A percentile compares a stretch with the other conserved stretches of the same genome.
Conservation (phyloP, 2,797 vertebrate genomes). For the Scolopax rusticola region DNA sequence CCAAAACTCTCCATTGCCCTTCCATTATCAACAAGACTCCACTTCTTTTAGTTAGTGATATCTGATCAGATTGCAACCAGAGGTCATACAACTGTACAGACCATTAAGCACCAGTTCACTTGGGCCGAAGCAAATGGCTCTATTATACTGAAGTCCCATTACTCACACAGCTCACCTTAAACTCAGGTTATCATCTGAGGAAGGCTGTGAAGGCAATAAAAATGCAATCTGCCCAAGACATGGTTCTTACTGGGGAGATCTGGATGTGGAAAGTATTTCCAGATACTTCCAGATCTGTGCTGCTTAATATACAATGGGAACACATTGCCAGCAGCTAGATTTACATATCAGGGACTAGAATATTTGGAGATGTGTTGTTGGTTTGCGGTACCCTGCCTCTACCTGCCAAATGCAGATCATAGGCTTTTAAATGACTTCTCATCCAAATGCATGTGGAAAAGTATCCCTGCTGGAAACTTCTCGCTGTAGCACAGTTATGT, state of each 20-base stretch:
- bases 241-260: constrained; percentile 59
- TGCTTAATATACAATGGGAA: background rate
- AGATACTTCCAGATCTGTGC: constrained; percentile 54
- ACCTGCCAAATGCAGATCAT: background rate
- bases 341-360: background rate
- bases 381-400: background rate
- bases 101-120: constrained; percentile 58
- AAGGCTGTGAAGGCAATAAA: constrained; percentile 56
- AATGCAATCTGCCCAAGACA: constrained; percentile 7
- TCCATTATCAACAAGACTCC: background rate
- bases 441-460: constrained; percentile 18
- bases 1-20: background rate
- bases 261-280: constrained; percentile 66
- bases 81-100: constrained; percentile 44
- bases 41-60: background rate
- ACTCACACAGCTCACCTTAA: constrained; percentile 21
- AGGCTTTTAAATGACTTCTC: constrained; percentile 20
- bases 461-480: constrained; percentile 36
- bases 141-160: constrained; percentile 45
- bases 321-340: background rate
- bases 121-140: constrained; percentile 40
- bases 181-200: constrained; percentile 12
- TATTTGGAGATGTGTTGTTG: background rate
- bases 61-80: constrained; percentile 48
- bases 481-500: constrained; percentile 39